Base-by-base conservation (phyloP, 2,888 invertebrate species). In the Polylopha cassiicola region DNA sequence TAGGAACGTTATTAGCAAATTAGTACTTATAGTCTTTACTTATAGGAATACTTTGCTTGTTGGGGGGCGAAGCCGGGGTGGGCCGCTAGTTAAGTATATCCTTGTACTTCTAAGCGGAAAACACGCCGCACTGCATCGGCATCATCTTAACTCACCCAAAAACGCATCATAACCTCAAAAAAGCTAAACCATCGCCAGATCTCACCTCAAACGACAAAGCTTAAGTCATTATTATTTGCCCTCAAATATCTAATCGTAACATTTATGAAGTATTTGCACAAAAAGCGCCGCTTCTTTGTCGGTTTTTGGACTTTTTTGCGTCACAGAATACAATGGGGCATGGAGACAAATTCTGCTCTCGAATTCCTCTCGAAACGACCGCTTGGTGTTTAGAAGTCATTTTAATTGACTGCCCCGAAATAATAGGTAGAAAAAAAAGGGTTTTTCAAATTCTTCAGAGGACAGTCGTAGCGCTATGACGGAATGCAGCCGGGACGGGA, bases 301-400 rank as follows among this genome's bases (percentile, higher is more conserved):
- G 46, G 39, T 7, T 26, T 31, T 17, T 17, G 23, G 11, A 29
- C 24, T 48, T 48, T 47, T 45, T 48, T 46, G 32, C 26, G 21
- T 8, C 16, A 18, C 24, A 11, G 46, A 48, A 46, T 38, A 46
- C 46, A 48, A 46, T 43, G 45, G 43, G 7, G 9, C 9, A 2
- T n/a, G 21, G 39, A 39, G 46, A 45, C 47, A 45, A 48, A 48
- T 46, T 48, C 46, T 30, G 31, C 20, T 24, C 34, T 22, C 20
- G 34, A 39, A 36, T 34, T 30, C 46, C 28, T 37, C 45, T 45
- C 45, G 20, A 28, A 38, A 32, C 34, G 7, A 24, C 14, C 33
- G 31, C 8, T 44, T 48, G 47, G 48, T 48, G 48, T 48, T 48
- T 47, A 47, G 38, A 33, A 48, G 39, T 47, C 37, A 48, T 47